Conservation (phyloP, 1,140 invertebrate genomes). For the Adelges cooleyi region DNA sequence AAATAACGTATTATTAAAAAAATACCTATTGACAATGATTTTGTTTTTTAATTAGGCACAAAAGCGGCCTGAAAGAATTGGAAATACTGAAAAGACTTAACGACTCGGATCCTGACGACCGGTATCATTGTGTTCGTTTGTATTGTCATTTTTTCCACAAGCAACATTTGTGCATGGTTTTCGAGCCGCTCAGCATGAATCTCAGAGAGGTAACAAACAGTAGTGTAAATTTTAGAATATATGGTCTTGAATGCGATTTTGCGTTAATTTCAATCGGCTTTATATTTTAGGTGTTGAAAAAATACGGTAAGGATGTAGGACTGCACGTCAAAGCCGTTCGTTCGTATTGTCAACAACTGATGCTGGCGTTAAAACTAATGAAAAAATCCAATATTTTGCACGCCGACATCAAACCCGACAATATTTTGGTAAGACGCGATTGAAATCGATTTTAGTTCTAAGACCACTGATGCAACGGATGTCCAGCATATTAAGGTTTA, state of each 20-base stretch:
- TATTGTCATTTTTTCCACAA: slow-evolving; percentile 91
- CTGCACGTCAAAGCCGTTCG: slow-evolving; percentile 94
- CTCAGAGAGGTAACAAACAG: slow-evolving; percentile 63
- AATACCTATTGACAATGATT: no score
- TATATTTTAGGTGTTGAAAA: slow-evolving; percentile 70
- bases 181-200: slow-evolving; percentile 93
- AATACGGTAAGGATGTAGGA: slow-evolving; percentile 95
- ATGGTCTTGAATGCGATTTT: no score
- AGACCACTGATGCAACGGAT: no score
- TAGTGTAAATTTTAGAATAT: no score
- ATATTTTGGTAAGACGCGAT: no score
- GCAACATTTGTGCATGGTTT: slow-evolving; percentile 95
- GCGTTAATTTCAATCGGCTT: no score
- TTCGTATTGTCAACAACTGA: slow-evolving; percentile 94
- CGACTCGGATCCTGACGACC: slow-evolving; percentile 93
- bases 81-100: slow-evolving; percentile 91
- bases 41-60: no score
- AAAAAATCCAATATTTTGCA: slow-evolving; percentile 95
- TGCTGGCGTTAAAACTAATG: slow-evolving; percentile 84
- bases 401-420: no score
- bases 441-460: no score
- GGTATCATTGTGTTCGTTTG: slow-evolving; percentile 90
- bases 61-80: slow-evolving; percentile 92
- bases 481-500: no score
- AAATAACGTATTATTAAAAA: neutral